Evolutionary conservation across 2,113 vertebrate species (phyloP), one percentile per base, ranked within the genome.

Genomic region (Poicephalus gulielmi): DNA sequence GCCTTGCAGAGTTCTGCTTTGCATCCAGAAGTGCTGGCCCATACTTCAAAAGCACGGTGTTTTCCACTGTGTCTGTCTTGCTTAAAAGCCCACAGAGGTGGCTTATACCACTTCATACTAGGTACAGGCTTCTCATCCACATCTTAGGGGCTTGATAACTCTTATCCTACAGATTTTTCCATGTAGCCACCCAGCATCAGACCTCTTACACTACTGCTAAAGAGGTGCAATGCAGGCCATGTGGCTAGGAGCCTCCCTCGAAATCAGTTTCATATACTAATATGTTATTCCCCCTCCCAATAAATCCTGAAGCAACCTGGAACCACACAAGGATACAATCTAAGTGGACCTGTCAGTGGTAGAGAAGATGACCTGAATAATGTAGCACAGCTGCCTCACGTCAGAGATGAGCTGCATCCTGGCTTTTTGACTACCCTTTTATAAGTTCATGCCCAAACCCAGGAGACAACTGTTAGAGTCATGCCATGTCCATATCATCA

Each of bases 211-310:
- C 39, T 41, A 9, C 25, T 70, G 19, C 49, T 35, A 4, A 59
- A 13, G 46, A 43, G n/a, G 17, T 52, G 53, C 37, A 59, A 33
- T 39, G 18, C 4, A 14, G 14, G 11, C 0, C 1, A 10, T 2
- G 6, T 20, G 33, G 14, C 24, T 20, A 17, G 33, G 9, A 66
- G 9, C 35, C 52, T 68, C 13, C 60, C 18, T 7, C 57, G 18
- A 44, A 57, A 68, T 41, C 41, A 50, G 10, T 28, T 81, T 31
- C 4, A 0, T 20, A 31, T 60, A 12, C 7, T 49, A 60, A 60
- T 9, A 14, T 14, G 44, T 55, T 67, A 24, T 50, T 33, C 35
- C 28, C 18, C 13, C 31, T 80, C 46, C 9, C 53, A 53, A 82
- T 53, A 28, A 50, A 67, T 2, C 20, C 70, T 62, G 35, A 63